phyloP scores from a whole-genome alignment of 2,797 vertebrate species.

The Catamblyrhynchus diadema region DNA sequence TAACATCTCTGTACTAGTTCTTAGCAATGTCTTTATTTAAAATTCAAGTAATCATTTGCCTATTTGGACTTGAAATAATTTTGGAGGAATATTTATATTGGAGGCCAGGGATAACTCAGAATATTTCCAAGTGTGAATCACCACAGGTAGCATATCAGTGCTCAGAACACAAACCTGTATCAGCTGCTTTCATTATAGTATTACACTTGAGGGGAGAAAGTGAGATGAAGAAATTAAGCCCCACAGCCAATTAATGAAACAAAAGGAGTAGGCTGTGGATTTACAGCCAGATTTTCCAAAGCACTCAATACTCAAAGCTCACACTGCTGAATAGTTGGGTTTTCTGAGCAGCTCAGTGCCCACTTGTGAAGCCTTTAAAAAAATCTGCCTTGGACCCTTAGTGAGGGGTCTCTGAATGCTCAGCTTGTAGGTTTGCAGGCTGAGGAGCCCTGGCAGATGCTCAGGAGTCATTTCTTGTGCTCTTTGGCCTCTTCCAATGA shows the following conservation, averaged over 20 bases:
- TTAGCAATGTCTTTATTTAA: constrained; percentile 6
- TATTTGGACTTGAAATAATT: background rate
- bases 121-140: background rate
- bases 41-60: background rate
- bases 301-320: background rate
- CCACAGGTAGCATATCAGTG: background rate
- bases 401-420: background rate
- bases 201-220: constrained; percentile 10
- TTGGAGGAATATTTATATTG: background rate
- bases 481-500: background rate
- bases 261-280: background rate
- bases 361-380: background rate
- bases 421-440: background rate
- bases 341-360: background rate
- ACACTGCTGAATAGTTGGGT: background rate
- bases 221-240: constrained; percentile 21
- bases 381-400: background rate
- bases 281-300: background rate
- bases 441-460: background rate
- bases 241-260: constrained; percentile 12
- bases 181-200: background rate
- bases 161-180: background rate
- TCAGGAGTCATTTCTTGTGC: background rate
- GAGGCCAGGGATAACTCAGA: background rate
- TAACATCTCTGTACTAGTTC: background rate